A percentile compares a stretch with the other conserved stretches of the same genome.
phyloP scores from a whole-genome alignment of 1,140 invertebrate genomes.

The Drosophila carrolli region DNA sequence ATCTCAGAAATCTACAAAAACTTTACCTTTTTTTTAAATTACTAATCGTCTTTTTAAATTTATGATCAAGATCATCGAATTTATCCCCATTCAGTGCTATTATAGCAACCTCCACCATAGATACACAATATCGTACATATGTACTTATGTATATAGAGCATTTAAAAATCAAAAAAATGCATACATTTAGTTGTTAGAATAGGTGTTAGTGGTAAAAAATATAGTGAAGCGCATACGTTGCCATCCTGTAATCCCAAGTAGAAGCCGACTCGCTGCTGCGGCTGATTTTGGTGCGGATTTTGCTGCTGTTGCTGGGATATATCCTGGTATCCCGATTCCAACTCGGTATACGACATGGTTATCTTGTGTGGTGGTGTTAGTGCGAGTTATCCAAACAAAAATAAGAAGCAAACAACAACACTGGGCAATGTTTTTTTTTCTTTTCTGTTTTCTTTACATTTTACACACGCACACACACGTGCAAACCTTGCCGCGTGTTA shows the following conservation, averaged over 20 bases:
- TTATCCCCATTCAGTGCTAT: background rate
- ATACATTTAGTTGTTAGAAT: background rate
- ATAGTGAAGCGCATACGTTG: constrained; percentile 84
- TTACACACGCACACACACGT: constrained; percentile 5
- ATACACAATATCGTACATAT: background rate
- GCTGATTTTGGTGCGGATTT: constrained; percentile 84
- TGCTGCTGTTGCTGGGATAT: constrained; percentile 86
- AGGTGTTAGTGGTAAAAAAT: constrained; percentile 1
- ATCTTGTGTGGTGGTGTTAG: background rate
- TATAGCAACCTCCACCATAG: background rate
- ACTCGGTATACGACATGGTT: constrained; percentile 93
- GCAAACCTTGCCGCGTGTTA: constrained; percentile 3
- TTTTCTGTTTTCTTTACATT: constrained; percentile 16
- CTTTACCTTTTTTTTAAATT: too few species aligned
- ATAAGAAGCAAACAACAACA: constrained; percentile 12
- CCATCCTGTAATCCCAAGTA: constrained; percentile 87
- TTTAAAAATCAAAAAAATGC: background rate
- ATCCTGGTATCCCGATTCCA: constrained; percentile 95
- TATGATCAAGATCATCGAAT: background rate
- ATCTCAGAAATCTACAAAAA: background rate
- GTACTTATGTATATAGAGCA: background rate
- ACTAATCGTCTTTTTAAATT: background rate
- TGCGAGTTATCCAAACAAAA: constrained; percentile 22
- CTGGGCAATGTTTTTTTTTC: constrained; percentile 9
- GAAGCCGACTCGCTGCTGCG: constrained; percentile 87